These are phyloP conservation scores for Paracentrotus lividus DNA, from an alignment of 53 echinoderm and acorn worm species.

Conservation along the genomic window DNA sequence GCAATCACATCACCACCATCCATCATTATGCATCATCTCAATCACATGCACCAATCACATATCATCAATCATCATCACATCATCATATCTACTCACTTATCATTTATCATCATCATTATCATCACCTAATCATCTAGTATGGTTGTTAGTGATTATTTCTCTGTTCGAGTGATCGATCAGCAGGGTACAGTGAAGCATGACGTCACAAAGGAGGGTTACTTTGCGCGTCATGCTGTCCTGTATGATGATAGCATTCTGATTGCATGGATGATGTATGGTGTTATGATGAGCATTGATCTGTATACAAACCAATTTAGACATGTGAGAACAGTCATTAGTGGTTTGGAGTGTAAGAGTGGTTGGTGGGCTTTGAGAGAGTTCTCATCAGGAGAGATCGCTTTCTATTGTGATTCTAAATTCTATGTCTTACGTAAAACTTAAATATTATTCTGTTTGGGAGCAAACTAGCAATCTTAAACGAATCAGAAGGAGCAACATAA, in stretches of 20 bases:
- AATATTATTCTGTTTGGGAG: too few species aligned
- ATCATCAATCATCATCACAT: slow-evolving; percentile 8
- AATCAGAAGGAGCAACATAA: too few species aligned
- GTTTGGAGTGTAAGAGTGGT: too few species aligned
- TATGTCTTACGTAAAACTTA: background rate
- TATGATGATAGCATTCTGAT: slow-evolving; percentile 34
- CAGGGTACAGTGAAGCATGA: background rate
- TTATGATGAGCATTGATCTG: too few species aligned
- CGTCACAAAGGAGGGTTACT: background rate
- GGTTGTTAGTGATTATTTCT: background rate
- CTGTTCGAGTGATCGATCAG: background rate
- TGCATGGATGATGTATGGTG: slow-evolving; percentile 1
- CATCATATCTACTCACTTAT: too few species aligned
- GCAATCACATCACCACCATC: too few species aligned
- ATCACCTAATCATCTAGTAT: too few species aligned
- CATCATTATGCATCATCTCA: too few species aligned
- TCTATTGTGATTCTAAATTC: background rate
- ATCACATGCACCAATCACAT: background rate
- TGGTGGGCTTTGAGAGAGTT: background rate
- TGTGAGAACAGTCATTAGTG: too few species aligned
- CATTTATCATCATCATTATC: too few species aligned
- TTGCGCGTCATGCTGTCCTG: background rate
- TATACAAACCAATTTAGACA: too few species aligned
- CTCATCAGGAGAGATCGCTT: slow-evolving; percentile 6
- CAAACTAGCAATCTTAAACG: too few species aligned